Base-by-base conservation (phyloP, 2,888 invertebrate genomes). In the Drosophila nr. fundita region DNA sequence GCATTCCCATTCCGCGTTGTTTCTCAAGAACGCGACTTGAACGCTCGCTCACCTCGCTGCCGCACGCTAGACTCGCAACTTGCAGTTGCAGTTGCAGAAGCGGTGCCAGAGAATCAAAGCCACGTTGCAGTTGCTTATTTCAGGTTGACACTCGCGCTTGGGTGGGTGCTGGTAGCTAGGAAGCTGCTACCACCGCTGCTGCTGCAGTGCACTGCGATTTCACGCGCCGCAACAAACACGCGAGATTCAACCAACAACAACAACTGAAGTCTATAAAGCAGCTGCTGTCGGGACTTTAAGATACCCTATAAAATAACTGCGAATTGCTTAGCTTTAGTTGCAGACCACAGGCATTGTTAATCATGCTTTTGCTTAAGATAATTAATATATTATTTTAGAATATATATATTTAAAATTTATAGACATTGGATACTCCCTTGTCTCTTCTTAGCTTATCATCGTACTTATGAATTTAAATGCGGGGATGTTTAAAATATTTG, bases 141-240 rank as follows among this genome's bases (percentile, higher is more conserved):
- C 24, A 40, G 69, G 85, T 84, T 88, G 89, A 90, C 83, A 88
- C 78, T 86, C 78, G 72, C 80, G 85, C 77, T 73, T 76, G 87
- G 80, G 86, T 83, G 89, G 89, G 68, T 90, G 83, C 62, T 34
- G 34, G 48, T 49, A 48, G 54, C 69, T 60, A 66, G 80, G 83
- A 80, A 80, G 67, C 75, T 68, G 24, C 24, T 60, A 21, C 40
- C 4, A n/a, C n/a, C n/a, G 58, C n/a, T n/a, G 48, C 53, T 50
- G 52, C 24, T 61, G 68, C 70, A 67, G 21, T 67, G 70, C 58
- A 71, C 66, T 71, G 73, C 73, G 74, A 89, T 85, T 85, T 85
- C 80, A 82, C 89, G 87, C 80, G 76, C 80, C 61, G 76, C 74
- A 76, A 71, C 72, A 68, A 81, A 73, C 89, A 90, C 87, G 84